These are phyloP conservation scores for Encarsia formosa DNA, from an alignment of 2,888 invertebrate genomes.

Conservation along the genomic window DNA sequence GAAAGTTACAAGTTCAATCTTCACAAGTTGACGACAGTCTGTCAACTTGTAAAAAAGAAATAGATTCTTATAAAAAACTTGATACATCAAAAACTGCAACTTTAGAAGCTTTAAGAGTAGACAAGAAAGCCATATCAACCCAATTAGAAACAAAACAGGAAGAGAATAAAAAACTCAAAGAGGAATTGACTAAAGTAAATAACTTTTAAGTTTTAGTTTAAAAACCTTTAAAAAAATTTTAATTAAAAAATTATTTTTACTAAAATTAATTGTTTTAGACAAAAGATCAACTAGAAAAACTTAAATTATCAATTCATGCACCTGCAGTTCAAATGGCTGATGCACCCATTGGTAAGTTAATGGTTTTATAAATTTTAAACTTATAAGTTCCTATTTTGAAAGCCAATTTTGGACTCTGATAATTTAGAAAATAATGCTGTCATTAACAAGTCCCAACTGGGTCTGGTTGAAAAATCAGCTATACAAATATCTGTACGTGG, in stretches of 20 bases:
- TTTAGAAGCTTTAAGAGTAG: slow-evolving; percentile 40
- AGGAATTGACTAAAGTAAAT: slow-evolving; percentile 14
- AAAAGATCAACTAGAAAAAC: slow-evolving; percentile 36
- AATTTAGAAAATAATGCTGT: slow-evolving; percentile 36
- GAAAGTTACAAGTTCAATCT: slow-evolving; percentile 38
- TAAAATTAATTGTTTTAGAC: slow-evolving; percentile 31
- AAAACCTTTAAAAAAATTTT: background rate
- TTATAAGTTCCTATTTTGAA: slow-evolving; percentile 28
- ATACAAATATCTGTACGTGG: slow-evolving; percentile 40
- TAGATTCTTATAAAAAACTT: slow-evolving; percentile 41
- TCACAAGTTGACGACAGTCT: slow-evolving; percentile 42
- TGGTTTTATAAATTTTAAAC: slow-evolving; percentile 8
- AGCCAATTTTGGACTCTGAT: slow-evolving; percentile 18
- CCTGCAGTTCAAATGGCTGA: slow-evolving; percentile 12
- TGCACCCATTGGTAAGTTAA: slow-evolving; percentile 26
- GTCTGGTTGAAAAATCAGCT: slow-evolving; percentile 37
- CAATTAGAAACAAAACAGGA: slow-evolving; percentile 8
- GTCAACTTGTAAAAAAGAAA: slow-evolving; percentile 40
- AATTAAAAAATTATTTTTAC: slow-evolving; percentile 1
- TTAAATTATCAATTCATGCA: slow-evolving; percentile 33
- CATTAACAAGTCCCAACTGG: slow-evolving; percentile 39
- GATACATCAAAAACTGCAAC: slow-evolving; percentile 39
- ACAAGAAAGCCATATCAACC: slow-evolving; percentile 37
- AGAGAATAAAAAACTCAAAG: slow-evolving; percentile 19
- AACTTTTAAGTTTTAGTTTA: no score